A percentile compares a stretch with the other conserved stretches of the same genome.
Evolutionary conservation across 2,113 vertebrate genomes (phyloP).

Genomic region (Prochilodus magdalenae): DNA sequence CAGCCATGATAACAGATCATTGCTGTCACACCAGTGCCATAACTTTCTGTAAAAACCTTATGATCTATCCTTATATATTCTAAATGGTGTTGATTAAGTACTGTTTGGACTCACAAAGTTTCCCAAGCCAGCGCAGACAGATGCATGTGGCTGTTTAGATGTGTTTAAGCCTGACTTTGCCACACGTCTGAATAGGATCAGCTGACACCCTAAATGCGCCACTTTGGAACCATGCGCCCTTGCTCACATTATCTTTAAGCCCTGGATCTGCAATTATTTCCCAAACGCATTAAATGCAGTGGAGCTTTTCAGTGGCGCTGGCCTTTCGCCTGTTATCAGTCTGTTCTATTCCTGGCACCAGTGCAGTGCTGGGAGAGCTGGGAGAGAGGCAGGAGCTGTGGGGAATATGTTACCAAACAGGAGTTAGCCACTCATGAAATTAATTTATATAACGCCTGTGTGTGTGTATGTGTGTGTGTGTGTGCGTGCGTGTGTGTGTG

Average conservation of each 20-base stretch:
- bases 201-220: neutral
- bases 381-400: slow-evolving; percentile 60
- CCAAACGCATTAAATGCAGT: slow-evolving; percentile 44
- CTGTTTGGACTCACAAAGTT: too few relatives aligned
- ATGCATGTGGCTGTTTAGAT: neutral
- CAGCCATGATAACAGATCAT: too few relatives aligned
- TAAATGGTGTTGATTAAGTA: too few relatives aligned
- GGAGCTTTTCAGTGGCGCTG: slow-evolving; percentile 27
- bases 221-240: slow-evolving; percentile 48
- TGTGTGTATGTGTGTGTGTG: slow-evolving; percentile 30
- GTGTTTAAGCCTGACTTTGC: slow-evolving; percentile 18
- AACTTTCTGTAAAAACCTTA: too few relatives aligned
- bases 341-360: slow-evolving; percentile 63
- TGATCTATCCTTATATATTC: too few relatives aligned
- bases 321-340: slow-evolving; percentile 56
- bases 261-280: slow-evolving; percentile 62
- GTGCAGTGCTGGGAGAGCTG: slow-evolving; percentile 53
- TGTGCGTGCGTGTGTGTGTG: slow-evolving; percentile 12
- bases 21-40: too few relatives aligned
- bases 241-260: slow-evolving; percentile 59
- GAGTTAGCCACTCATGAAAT: slow-evolving; percentile 81
- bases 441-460: slow-evolving; percentile 69
- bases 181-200: slow-evolving; percentile 6
- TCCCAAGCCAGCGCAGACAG: neutral
- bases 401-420: slow-evolving; percentile 77